Evolutionary conservation across 2,113 vertebrate genomes (phyloP).

Genomic region (Rhea americana): DNA sequence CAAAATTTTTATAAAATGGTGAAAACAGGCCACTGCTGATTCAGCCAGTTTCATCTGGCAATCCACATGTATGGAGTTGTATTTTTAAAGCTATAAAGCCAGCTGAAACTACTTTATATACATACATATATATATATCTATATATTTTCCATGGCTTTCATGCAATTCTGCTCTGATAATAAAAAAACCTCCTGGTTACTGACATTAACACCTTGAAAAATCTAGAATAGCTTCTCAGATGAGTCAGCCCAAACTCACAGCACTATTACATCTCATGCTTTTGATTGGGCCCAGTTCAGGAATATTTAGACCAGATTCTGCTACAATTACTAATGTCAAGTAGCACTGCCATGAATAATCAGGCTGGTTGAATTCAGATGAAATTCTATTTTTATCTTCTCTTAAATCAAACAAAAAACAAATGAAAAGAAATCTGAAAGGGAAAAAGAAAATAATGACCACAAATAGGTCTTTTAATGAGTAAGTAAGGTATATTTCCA

Average conservation of each 20-base stretch:
- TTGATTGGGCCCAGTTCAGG: slow-evolving; percentile 53
- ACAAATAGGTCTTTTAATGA: not conserved
- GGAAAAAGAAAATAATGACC: not conserved
- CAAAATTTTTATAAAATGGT: not conserved
- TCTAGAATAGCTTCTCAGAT: slow-evolving; percentile 57
- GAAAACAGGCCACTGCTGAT: not conserved
- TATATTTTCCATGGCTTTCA: not conserved
- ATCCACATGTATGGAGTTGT: not conserved
- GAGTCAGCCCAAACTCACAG: slow-evolving; percentile 62
- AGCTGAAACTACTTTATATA: not conserved
- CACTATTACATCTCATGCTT: slow-evolving; percentile 41
- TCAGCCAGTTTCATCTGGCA: not conserved
- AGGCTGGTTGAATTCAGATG: slow-evolving; percentile 13
- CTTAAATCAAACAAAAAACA: not conserved
- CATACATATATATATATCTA: too few species aligned
- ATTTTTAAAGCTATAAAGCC: slow-evolving; percentile 41
- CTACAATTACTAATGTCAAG: slow-evolving; percentile 62
- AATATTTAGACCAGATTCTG: slow-evolving; percentile 60
- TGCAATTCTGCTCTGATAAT: not conserved
- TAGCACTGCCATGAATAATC: slow-evolving; percentile 29
- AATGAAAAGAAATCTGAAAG: not conserved
- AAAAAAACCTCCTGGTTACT: slow-evolving; percentile 9
- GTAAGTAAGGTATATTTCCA: not conserved
- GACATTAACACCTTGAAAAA: slow-evolving; percentile 61
- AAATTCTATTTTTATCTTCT: slow-evolving; percentile 37